Base-by-base conservation (phyloP, 2,797 vertebrate species). In the Ctenochaetus hawaiiensis region DNA sequence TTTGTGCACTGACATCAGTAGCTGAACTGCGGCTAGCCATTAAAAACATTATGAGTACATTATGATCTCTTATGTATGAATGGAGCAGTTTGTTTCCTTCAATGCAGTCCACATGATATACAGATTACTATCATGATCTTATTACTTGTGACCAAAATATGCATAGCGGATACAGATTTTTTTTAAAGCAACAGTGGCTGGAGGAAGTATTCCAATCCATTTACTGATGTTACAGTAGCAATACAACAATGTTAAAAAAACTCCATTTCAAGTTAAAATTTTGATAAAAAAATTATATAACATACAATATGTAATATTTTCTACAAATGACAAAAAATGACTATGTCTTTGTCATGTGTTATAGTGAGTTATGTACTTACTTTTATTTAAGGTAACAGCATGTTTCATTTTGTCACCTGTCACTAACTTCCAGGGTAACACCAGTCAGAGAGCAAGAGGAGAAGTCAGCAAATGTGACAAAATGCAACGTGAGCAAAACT, bases 1-100 rank as follows among this genome's bases (percentile, higher is more conserved):
- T 80, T 84, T 91, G 26, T 51, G 30, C 65, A 0, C 77, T 91
- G 84, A 91, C 82, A 91, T 88, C 88, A 89, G 80, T 0, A 66
- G 63, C 81, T 81, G 44, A 65, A 20, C 54, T 66, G 78, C 62
- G 75, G 60, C 61, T 76, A 52, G 51, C 47, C 56, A 77, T 61
- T 54, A 61, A 57, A 78, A 75, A 70, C 60, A 78, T 73, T 23
- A 67, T 65, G 52, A 44, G 43, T 8, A 60, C 26, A 63, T 66
- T 68, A 57, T 74, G 67, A 83, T 82, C 59, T 61, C 45, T 73
- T 73, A 26, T 73, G 44, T 17, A 74, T 62, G 53, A 67, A 66
- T 39, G 37, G 48, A 59, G 53, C 58, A 8, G 48, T 79, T 43
- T 64, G 41, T 67, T 73, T 84, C 47, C 45, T 62, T 80, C 69